Evolutionary conservation across 2,113 vertebrate species (phyloP).

Genomic region (Varanus salvator): DNA sequence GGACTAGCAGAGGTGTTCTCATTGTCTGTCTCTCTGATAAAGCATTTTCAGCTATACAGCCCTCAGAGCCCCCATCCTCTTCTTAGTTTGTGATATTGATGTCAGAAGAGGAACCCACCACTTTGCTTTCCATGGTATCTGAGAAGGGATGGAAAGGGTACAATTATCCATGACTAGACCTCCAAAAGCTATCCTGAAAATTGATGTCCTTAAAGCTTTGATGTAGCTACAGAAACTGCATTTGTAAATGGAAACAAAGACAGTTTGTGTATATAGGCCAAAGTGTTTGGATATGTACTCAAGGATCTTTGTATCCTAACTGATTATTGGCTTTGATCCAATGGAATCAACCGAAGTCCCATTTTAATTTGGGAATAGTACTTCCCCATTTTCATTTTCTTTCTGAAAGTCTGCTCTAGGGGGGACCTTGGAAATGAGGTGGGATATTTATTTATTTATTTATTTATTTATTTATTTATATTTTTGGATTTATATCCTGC

Average conservation of each 20-base stretch:
- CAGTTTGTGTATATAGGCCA: background rate
- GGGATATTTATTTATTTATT: no score
- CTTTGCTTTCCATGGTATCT: no score
- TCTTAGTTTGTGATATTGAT: no score
- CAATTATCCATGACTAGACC: no score
- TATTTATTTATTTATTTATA: no score
- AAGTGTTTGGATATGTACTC: background rate
- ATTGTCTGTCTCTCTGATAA: no score
- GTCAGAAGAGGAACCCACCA: no score
- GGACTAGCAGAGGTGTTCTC: no score
- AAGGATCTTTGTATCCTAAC: background rate
- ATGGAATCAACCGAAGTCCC: background rate
- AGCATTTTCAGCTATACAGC: no score
- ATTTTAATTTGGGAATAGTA: background rate
- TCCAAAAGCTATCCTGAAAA: background rate
- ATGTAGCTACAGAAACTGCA: background rate
- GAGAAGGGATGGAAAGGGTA: no score
- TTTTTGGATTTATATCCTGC: no score
- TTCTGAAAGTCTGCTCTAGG: background rate
- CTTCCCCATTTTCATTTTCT: background rate
- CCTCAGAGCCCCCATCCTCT: no score
- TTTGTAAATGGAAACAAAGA: background rate
- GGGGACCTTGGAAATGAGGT: background rate
- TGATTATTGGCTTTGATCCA: background rate
- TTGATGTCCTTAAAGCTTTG: background rate